Conservation (phyloP, 2,888 invertebrate species). For the Eudasyphora cyanicolor region DNA sequence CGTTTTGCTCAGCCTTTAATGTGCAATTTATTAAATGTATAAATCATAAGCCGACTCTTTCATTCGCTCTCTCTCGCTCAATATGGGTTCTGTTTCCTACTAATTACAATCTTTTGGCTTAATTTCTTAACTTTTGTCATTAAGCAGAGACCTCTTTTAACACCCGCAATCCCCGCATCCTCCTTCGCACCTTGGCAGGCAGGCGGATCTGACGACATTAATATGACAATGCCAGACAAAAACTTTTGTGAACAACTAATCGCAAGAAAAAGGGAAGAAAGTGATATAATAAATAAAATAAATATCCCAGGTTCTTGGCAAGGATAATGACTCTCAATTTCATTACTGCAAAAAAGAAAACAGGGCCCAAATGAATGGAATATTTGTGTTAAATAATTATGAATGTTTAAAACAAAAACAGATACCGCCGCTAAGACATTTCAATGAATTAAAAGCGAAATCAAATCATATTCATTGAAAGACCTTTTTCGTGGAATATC, state of each 20-base stretch:
- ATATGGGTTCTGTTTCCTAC: neutral
- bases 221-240: neutral
- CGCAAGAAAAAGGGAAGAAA: neutral
- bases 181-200: neutral
- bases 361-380: too few species aligned
- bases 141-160: conserved; percentile 23
- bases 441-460: neutral
- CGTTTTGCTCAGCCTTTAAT: neutral
- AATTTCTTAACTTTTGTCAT: conserved; percentile 53
- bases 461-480: neutral
- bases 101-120: conserved; percentile 36
- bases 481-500: neutral
- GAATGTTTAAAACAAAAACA: neutral
- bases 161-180: neutral
- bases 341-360: neutral
- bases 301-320: neutral
- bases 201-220: too few species aligned
- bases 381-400: neutral
- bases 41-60: neutral
- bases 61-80: neutral
- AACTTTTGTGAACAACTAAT: neutral
- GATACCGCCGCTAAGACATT: neutral
- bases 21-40: neutral
- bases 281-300: too few species aligned
- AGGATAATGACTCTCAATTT: neutral